A percentile compares a stretch with the other conserved stretches of the same genome.
Conservation (phyloP, 2,888 invertebrate species). For the Heliconius aoede region DNA sequence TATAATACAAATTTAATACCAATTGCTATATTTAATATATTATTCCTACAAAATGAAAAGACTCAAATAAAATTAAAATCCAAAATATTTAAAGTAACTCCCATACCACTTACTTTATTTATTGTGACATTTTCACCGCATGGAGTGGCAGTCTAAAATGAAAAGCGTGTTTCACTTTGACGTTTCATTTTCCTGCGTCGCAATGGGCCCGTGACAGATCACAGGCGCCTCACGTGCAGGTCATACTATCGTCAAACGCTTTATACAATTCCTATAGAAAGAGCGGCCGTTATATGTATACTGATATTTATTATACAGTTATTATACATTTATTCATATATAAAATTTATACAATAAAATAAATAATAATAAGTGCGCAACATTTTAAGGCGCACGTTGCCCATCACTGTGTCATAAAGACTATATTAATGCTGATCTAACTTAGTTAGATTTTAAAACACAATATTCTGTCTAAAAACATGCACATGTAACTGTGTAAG, state of each 20-base stretch:
- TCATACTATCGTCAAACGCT: not conserved
- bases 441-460: not conserved
- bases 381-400: no score
- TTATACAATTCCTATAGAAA: not conserved
- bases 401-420: no score
- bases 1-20: no score
- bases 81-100: not conserved
- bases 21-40: not conserved
- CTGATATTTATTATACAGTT: not conserved
- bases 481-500: no score
- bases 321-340: no score
- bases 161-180: slow-evolving; percentile 35
- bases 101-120: slow-evolving; percentile 7
- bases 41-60: not conserved
- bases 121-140: slow-evolving; percentile 5
- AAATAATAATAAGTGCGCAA: no score
- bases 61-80: not conserved
- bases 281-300: not conserved
- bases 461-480: not conserved
- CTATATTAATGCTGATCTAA: no score
- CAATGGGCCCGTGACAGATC: slow-evolving; percentile 31
- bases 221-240: slow-evolving; percentile 28
- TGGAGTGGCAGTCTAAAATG: slow-evolving; percentile 25
- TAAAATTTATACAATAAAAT: no score
- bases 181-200: slow-evolving; percentile 38